phyloP scores from a whole-genome alignment of 2,113 vertebrate species.

The Aviceda subcristata region DNA sequence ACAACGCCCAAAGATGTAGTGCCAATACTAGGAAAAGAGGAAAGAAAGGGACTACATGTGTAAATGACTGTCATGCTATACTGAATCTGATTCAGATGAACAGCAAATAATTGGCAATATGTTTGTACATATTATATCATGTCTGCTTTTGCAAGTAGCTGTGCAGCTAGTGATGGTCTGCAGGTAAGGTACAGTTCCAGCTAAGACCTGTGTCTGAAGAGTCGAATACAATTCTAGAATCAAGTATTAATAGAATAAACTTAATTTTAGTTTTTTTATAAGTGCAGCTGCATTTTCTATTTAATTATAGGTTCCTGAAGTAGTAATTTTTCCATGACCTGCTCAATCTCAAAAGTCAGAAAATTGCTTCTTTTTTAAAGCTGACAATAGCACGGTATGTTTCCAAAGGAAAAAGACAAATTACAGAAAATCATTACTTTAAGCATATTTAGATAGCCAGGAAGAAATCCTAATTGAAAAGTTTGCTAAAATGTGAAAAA shows the following conservation, averaged over 20 bases:
- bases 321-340: constrained; percentile 82
- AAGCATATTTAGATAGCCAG: constrained; percentile 77
- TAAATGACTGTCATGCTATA: neutral
- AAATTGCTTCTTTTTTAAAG: constrained; percentile 86
- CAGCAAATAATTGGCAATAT: neutral
- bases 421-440: constrained; percentile 82
- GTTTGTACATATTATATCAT: neutral
- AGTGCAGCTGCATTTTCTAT: constrained; percentile 80
- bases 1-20: neutral
- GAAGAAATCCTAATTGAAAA: constrained; percentile 77
- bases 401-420: constrained; percentile 80
- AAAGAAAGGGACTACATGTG: neutral
- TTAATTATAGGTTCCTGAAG: constrained; percentile 81
- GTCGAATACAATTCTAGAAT: constrained; percentile 57
- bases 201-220: constrained; percentile 44
- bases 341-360: constrained; percentile 83
- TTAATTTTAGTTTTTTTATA: constrained; percentile 78
- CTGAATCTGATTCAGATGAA: neutral
- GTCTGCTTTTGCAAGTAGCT: constrained; percentile 2
- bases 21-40: neutral
- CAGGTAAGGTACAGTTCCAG: neutral
- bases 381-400: constrained; percentile 85
- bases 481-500: constrained; percentile 69
- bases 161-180: neutral
- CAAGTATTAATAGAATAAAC: constrained; percentile 82